These are phyloP conservation scores for Corythornis madagascariensis DNA, from an alignment of 2,113 vertebrate species.

Conservation along the genomic window DNA sequence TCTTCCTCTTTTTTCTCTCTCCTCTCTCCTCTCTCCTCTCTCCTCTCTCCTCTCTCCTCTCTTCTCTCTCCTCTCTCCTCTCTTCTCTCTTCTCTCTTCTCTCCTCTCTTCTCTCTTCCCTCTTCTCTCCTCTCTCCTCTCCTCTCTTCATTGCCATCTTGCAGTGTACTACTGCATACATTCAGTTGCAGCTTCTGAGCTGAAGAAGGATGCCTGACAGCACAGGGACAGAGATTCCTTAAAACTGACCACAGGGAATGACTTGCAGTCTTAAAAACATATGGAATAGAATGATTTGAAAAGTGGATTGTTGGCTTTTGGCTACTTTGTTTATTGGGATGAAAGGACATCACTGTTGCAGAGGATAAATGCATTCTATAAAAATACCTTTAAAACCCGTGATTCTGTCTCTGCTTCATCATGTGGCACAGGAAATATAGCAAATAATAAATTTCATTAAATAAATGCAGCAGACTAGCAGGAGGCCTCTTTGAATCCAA, in stretches of 20 bases:
- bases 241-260: background rate
- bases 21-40: too few species aligned
- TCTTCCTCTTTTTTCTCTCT: too few species aligned
- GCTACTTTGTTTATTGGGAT: background rate
- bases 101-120: too few species aligned
- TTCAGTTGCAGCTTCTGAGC: background rate
- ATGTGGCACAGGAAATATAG: background rate
- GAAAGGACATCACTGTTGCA: background rate
- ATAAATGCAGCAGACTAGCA: background rate
- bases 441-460: background rate
- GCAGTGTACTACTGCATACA: background rate
- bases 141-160: background rate
- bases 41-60: too few species aligned
- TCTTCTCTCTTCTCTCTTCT: too few species aligned
- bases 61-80: too few species aligned
- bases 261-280: background rate
- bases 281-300: background rate
- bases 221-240: background rate
- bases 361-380: background rate
- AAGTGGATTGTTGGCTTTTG: background rate
- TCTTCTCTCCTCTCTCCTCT: too few species aligned
- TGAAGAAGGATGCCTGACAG: background rate
- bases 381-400: background rate
- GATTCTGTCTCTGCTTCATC: background rate
- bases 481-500: slow-evolving; percentile 21